phyloP scores from a whole-genome alignment of 2,113 vertebrate species.

The Seriola quinqueradiata region DNA sequence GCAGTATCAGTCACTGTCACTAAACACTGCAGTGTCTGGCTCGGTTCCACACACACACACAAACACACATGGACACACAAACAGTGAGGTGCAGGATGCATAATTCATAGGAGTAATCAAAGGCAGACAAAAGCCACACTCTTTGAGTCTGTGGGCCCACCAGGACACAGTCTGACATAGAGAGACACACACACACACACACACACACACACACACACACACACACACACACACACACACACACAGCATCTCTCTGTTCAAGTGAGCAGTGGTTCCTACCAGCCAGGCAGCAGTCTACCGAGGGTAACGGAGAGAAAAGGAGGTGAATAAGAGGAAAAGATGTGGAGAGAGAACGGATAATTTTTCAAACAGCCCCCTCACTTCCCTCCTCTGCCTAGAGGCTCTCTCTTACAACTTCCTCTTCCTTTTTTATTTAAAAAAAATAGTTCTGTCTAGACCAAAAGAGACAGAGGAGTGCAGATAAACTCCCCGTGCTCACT shows the following conservation, averaged over 20 bases:
- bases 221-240: conserved; percentile 25
- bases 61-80: conserved; percentile 45
- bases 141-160: conserved; percentile 61
- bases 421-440: conserved; percentile 43
- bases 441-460: conserved; percentile 38
- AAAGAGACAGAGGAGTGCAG: conserved; percentile 35
- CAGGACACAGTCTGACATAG: conserved; percentile 46
- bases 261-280: conserved; percentile 40
- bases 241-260: conserved; percentile 30
- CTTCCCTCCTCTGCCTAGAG: conserved; percentile 60
- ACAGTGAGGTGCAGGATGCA: conserved; percentile 66
- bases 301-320: conserved; percentile 23
- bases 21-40: conserved; percentile 73
- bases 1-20: conserved; percentile 76
- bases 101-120: conserved; percentile 78
- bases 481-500: conserved; percentile 47
- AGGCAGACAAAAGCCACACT: conserved; percentile 69
- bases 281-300: conserved; percentile 46
- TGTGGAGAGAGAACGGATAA: conserved; percentile 17
- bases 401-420: conserved; percentile 59
- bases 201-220: conserved; percentile 20
- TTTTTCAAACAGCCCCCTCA: conserved; percentile 61
- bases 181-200: not conserved
- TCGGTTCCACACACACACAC: conserved; percentile 40
- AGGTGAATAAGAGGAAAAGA: conserved; percentile 54